phyloP scores from a whole-genome alignment of 1,140 invertebrate species.

The Pachypsylla venusta region DNA sequence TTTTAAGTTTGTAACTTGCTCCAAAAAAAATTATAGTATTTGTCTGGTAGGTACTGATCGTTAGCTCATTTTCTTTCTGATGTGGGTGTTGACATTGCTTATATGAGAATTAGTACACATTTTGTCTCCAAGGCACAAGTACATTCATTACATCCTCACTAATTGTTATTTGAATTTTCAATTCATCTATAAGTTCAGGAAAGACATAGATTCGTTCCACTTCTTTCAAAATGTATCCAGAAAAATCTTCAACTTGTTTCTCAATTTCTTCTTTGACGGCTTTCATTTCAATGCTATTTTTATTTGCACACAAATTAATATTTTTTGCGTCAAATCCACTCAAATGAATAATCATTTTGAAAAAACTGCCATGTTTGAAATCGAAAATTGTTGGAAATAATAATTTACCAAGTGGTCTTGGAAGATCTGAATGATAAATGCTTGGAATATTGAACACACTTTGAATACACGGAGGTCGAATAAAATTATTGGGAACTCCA shows the following conservation, averaged over 20 bases:
- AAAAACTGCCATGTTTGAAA: conserved; percentile 5
- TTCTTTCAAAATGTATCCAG: conserved; percentile 3
- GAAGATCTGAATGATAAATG: neutral
- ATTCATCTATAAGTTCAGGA: neutral
- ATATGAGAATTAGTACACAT: neutral
- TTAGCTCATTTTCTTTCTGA: too few relatives aligned
- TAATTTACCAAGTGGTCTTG: neutral
- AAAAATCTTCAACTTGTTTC: conserved; percentile 4
- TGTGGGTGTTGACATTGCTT: too few relatives aligned
- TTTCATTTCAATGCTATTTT: neutral
- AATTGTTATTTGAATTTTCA: neutral
- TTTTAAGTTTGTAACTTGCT: too few relatives aligned
- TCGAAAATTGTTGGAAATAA: neutral
- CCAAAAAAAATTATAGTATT: too few relatives aligned
- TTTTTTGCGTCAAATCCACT: neutral
- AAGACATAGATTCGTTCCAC: neutral
- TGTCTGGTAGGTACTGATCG: too few relatives aligned
- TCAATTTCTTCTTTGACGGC: conserved; percentile 7
- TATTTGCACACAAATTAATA: neutral
- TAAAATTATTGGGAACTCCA: neutral
- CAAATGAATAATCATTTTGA: conserved; percentile 4
- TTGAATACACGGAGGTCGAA: too few relatives aligned
- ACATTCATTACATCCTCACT: conserved; percentile 1
- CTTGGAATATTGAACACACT: neutral
- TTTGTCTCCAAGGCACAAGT: conserved; percentile 1